phyloP scores from a whole-genome alignment of 2,888 invertebrate species.

The Pandemis corylana region DNA sequence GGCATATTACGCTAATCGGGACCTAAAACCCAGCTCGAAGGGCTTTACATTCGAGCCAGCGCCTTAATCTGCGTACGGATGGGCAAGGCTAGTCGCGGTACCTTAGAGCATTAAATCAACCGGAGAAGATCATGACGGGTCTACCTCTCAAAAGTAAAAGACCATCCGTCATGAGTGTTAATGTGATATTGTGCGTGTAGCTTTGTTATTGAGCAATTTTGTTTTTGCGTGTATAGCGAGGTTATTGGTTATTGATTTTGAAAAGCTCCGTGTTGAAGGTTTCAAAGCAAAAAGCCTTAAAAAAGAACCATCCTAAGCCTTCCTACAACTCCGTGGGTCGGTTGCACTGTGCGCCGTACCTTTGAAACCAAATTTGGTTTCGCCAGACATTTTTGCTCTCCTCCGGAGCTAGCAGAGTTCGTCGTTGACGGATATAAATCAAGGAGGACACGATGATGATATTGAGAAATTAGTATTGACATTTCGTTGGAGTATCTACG shows the following conservation, averaged over 20 bases:
- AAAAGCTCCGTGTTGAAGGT: too few relatives aligned
- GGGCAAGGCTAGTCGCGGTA: not conserved
- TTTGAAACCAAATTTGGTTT: too few relatives aligned
- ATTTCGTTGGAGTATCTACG: not conserved
- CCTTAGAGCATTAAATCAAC: not conserved
- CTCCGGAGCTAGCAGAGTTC: too few relatives aligned
- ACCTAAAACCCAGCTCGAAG: constrained; percentile 4
- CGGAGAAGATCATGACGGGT: not conserved
- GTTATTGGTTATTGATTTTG: too few relatives aligned
- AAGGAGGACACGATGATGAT: too few relatives aligned
- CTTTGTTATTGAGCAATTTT: not conserved
- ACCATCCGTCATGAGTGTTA: not conserved
- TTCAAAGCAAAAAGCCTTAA: too few relatives aligned
- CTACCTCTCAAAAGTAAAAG: not conserved
- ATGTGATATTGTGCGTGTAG: not conserved
- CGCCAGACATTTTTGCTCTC: too few relatives aligned
- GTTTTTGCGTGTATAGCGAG: too few relatives aligned
- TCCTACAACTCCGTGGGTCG: too few relatives aligned
- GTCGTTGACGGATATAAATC: too few relatives aligned
- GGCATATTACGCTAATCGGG: constrained; percentile 5
- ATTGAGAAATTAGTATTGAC: not conserved
- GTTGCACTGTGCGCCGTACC: too few relatives aligned
- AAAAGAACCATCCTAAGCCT: too few relatives aligned
- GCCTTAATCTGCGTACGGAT: not conserved
- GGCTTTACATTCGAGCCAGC: not conserved